A percentile compares a stretch with the other conserved stretches of the same genome.
Evolutionary conservation across 2,797 vertebrate genomes (phyloP).

Genomic region (Bucorvus abyssinicus): DNA sequence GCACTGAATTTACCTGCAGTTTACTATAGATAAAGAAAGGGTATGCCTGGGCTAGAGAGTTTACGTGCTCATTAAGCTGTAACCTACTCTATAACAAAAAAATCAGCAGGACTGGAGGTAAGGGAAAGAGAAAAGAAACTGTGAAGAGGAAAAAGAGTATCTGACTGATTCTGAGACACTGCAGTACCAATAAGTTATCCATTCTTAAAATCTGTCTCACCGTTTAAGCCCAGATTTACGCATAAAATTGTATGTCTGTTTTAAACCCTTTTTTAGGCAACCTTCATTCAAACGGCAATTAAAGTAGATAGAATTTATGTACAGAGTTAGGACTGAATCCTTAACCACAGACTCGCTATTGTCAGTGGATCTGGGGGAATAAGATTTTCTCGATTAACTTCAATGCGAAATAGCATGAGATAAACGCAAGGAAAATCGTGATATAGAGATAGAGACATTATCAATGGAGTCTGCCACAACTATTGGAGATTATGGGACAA

Average conservation of each 20-base stretch:
- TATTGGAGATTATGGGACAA: neutral
- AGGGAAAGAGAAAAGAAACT: neutral
- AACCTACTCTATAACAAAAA: neutral
- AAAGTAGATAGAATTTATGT: neutral
- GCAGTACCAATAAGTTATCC: neutral
- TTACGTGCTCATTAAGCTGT: neutral
- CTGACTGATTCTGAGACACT: neutral
- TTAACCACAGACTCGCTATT: neutral
- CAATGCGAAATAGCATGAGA: neutral
- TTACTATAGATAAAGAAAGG: neutral
- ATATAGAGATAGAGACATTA: neutral
- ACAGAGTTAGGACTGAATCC: neutral
- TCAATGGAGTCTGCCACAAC: neutral
- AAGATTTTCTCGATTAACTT: neutral
- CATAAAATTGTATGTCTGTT: neutral
- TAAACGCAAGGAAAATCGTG: neutral
- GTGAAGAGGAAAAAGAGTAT: neutral
- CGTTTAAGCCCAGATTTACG: neutral
- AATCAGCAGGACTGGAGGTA: neutral
- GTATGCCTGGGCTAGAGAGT: neutral
- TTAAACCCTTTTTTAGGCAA: neutral
- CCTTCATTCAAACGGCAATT: neutral
- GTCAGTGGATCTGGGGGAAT: too few species aligned
- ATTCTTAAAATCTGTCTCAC: neutral
- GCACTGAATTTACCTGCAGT: neutral